A percentile compares a stretch with the other conserved stretches of the same genome.
Evolutionary conservation across 2,797 vertebrate genomes (phyloP).

Genomic region (Crypturellus tataupa): DNA sequence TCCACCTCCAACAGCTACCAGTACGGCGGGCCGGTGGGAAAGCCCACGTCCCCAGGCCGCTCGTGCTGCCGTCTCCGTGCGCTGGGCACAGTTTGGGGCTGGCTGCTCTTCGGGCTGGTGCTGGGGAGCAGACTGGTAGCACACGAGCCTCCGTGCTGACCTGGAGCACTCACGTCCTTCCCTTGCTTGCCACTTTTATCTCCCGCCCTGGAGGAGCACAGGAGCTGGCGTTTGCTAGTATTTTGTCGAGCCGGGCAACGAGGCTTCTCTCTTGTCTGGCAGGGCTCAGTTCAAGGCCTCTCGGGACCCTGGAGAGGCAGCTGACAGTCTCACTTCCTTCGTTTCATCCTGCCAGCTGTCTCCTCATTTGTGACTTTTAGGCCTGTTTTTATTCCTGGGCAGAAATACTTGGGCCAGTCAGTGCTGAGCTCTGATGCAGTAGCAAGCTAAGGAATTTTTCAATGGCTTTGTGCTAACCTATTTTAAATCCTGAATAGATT

Average conservation of each 20-base stretch:
- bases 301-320: neutral
- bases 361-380: conserved; percentile 53
- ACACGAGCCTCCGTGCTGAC: neutral
- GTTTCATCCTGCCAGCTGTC: conserved; percentile 64
- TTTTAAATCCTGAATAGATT: conserved; percentile 46
- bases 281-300: conserved; percentile 40
- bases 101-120: neutral
- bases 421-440: conserved; percentile 18
- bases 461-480: neutral
- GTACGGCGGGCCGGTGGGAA: neutral
- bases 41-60: neutral
- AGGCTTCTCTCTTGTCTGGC: conserved; percentile 23
- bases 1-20: neutral
- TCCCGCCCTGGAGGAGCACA: neutral
- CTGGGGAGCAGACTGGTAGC: neutral
- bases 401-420: conserved; percentile 46
- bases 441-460: conserved; percentile 36
- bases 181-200: neutral
- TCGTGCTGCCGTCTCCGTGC: neutral
- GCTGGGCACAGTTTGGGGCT: neutral
- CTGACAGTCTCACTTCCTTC: conserved; percentile 62
- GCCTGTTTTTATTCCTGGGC: conserved; percentile 43
- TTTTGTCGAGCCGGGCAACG: conserved; percentile 35
- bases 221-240: conserved; percentile 1
- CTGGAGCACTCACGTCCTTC: neutral